Percentiles rank a stretch among this genome's conserved stretches.
Evolutionary conservation across 2,888 invertebrate species (phyloP).

Genomic region (Caenorhabditis plicata): DNA sequence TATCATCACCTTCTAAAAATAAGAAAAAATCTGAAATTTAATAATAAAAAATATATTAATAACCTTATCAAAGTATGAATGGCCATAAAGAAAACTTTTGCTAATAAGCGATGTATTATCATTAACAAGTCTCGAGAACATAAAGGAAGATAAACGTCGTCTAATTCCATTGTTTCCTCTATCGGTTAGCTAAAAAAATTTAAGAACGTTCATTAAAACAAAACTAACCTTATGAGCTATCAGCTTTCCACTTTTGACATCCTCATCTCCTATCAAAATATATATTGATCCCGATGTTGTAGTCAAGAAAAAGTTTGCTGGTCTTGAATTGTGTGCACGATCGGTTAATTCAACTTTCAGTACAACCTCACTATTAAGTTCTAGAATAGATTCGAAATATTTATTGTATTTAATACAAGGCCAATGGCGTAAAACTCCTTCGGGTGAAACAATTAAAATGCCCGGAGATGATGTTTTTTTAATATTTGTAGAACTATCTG

Average conservation of each 20-base stretch:
- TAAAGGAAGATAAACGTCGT: constrained; percentile 20
- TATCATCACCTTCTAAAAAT: too few species aligned
- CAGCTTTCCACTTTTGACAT: constrained; percentile 9
- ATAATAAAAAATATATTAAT: too few species aligned
- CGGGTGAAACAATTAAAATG: constrained; percentile 20
- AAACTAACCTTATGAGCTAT: constrained; percentile 3
- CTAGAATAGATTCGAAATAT: constrained; percentile 14
- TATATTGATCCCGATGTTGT: constrained; percentile 30
- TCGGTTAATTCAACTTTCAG: constrained; percentile 16
- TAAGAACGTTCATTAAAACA: too few species aligned
- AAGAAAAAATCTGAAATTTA: too few species aligned
- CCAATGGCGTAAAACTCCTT: constrained; percentile 34
- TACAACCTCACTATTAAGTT: constrained; percentile 29
- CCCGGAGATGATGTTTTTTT: constrained; percentile 7
- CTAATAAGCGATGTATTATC: constrained; percentile 7
- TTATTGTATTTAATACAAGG: constrained; percentile 11
- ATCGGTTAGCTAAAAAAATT: too few species aligned
- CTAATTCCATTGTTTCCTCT: constrained; percentile 9
- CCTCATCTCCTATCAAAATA: constrained; percentile 12
- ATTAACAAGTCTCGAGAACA: constrained; percentile 11
- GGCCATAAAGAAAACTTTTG: constrained; percentile 19
- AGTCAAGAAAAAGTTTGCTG: constrained; percentile 17
- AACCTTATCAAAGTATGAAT: too few species aligned
- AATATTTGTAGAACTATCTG: background rate
- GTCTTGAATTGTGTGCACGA: constrained; percentile 3